Conservation (phyloP, 2,797 vertebrate species). For the Psittacula derbiana region DNA sequence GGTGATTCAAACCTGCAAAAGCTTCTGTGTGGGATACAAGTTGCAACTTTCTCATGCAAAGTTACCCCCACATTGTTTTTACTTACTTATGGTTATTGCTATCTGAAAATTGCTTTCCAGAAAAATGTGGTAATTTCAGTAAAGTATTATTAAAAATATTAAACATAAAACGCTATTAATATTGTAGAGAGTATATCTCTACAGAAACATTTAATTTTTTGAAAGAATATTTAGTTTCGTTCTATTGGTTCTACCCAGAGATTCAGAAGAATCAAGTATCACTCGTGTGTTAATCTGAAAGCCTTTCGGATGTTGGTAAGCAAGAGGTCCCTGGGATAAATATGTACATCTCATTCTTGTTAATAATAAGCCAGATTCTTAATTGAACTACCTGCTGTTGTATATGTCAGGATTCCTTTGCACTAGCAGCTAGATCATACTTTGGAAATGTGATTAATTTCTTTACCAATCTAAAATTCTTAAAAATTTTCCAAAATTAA, state of each 20-base stretch:
- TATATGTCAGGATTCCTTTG: not conserved
- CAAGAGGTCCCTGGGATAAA: not conserved
- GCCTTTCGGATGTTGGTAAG: not conserved
- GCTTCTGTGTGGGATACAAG: accelerated
- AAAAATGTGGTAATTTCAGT: not conserved
- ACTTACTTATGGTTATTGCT: not conserved
- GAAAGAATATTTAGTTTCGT: not conserved
- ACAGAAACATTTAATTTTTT: not conserved
- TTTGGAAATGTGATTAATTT: not conserved
- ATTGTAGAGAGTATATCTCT: not conserved
- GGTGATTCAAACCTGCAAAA: not conserved
- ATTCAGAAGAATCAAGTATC: not conserved
- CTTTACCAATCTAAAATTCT: not conserved
- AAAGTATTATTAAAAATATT: not conserved
- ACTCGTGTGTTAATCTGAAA: not conserved
- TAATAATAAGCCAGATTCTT: not conserved
- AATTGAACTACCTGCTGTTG: not conserved
- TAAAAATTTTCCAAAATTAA: not conserved
- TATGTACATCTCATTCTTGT: not conserved
- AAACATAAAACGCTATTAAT: not conserved
- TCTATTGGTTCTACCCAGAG: not conserved
- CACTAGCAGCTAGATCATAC: not conserved
- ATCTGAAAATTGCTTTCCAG: not conserved
- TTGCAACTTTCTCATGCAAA: not conserved
- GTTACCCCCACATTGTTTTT: not conserved